Percentiles rank a stretch among this genome's conserved stretches.
Conservation (phyloP, 2,888 invertebrate genomes). For the Chrysolina americana region DNA sequence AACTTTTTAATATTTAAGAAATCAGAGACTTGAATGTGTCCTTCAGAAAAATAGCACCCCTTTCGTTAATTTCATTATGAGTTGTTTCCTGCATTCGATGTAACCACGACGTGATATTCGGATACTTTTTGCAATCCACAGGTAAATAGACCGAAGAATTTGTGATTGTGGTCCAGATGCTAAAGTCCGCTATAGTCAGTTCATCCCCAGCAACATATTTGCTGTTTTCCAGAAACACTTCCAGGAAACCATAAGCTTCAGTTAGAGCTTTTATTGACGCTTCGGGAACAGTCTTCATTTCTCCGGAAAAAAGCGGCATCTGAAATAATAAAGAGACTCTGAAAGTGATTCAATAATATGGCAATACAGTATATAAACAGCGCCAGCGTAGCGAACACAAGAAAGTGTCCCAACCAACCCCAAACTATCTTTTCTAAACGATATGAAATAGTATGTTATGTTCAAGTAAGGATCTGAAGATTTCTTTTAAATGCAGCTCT, state of each 20-base stretch:
- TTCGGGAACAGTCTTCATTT: slow-evolving; percentile 39
- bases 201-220: slow-evolving; percentile 26
- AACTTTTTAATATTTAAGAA: no score
- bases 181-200: slow-evolving; percentile 30
- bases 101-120: slow-evolving; percentile 62
- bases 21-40: neutral
- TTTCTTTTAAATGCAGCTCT: no score
- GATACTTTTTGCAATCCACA: slow-evolving; percentile 49
- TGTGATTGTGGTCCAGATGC: slow-evolving; percentile 24
- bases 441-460: no score
- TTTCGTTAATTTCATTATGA: slow-evolving; percentile 52
- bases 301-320: slow-evolving; percentile 50
- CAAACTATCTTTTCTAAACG: no score
- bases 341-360: neutral
- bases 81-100: slow-evolving; percentile 61
- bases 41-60: slow-evolving; percentile 9
- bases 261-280: slow-evolving; percentile 15
- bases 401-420: no score
- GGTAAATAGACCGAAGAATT: slow-evolving; percentile 34
- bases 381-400: no score
- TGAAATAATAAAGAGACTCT: slow-evolving; percentile 31
- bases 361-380: no score
- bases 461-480: no score
- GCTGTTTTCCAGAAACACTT: slow-evolving; percentile 25
- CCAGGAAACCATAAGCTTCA: slow-evolving; percentile 24